Percentiles rank a stretch among this genome's conserved stretches.
Evolutionary conservation across 2,113 vertebrate genomes (phyloP).

Genomic region (Columba livia): DNA sequence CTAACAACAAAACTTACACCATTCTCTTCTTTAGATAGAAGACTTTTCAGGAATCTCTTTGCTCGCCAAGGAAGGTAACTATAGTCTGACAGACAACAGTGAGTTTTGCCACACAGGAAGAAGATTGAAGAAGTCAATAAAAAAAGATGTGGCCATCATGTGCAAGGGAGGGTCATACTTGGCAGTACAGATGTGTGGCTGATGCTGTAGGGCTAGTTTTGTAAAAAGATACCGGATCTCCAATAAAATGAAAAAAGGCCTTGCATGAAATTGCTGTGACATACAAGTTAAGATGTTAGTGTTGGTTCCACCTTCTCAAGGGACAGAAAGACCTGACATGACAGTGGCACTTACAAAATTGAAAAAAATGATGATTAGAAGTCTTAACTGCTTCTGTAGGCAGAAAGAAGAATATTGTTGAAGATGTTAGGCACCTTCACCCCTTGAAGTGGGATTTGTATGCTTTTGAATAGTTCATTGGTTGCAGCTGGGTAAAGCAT

Average conservation of each 20-base stretch:
- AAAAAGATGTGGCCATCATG: not conserved
- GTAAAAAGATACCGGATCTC: not conserved
- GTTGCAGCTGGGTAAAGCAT: not conserved
- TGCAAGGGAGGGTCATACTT: not conserved
- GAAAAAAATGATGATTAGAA: not conserved
- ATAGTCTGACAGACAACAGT: not conserved
- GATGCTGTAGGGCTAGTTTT: not conserved
- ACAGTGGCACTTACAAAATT: not conserved
- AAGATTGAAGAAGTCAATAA: not conserved
- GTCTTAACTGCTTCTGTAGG: not conserved
- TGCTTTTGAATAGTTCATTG: not conserved
- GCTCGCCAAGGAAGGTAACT: not conserved
- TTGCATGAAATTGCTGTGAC: not conserved
- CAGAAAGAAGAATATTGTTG: not conserved
- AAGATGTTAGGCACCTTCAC: not conserved
- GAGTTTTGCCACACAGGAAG: not conserved
- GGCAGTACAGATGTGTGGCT: not conserved
- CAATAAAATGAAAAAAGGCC: not conserved
- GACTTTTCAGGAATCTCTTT: not conserved
- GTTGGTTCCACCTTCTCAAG: not conserved
- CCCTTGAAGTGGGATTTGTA: not conserved
- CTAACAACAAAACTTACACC: not conserved
- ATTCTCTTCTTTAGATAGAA: not conserved
- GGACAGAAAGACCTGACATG: not conserved
- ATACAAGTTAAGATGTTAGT: not conserved